A percentile compares a stretch with the other conserved stretches of the same genome.
Conservation (phyloP, 2,888 invertebrate species). For the Apamea monoglypha region DNA sequence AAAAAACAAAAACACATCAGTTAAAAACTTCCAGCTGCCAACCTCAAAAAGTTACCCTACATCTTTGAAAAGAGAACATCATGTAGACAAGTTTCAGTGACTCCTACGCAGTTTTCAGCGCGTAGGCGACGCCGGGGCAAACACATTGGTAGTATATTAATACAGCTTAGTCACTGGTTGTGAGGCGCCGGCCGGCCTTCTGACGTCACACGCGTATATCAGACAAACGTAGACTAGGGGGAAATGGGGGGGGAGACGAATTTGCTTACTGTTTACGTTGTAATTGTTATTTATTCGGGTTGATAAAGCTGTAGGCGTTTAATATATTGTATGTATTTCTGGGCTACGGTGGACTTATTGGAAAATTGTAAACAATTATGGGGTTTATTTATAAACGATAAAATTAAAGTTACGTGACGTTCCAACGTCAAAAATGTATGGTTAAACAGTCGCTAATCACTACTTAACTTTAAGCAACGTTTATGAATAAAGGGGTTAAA, state of each 20-base stretch:
- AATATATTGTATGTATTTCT: not conserved
- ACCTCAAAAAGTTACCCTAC: conserved; percentile 20
- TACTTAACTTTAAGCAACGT: too few relatives aligned
- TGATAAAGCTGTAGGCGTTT: not conserved
- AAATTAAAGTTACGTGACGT: too few relatives aligned
- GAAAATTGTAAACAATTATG: not conserved
- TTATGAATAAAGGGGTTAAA: too few relatives aligned
- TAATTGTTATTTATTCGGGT: conserved; percentile 48
- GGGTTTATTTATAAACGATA: too few relatives aligned
- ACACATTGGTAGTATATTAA: conserved; percentile 76
- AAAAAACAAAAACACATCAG: conserved; percentile 39
- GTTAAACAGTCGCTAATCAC: too few relatives aligned
- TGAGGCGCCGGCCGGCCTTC: conserved; percentile 65
- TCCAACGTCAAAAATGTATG: too few relatives aligned
- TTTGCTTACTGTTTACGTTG: conserved; percentile 51
- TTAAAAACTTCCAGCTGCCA: conserved; percentile 12
- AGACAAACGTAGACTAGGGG: conserved; percentile 47
- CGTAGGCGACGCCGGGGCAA: conserved; percentile 74
- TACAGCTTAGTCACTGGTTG: conserved; percentile 74
- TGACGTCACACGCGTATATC: conserved; percentile 64
- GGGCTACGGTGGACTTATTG: not conserved
- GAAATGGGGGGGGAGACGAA: conserved; percentile 18
- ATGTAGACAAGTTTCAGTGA: conserved; percentile 69
- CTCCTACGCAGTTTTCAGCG: conserved; percentile 75
- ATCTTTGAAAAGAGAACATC: conserved; percentile 61